Evolutionary conservation across 1,140 invertebrate species (phyloP), one percentile per base, ranked within the genome.

Genomic region (Elysia chlorotica): DNA sequence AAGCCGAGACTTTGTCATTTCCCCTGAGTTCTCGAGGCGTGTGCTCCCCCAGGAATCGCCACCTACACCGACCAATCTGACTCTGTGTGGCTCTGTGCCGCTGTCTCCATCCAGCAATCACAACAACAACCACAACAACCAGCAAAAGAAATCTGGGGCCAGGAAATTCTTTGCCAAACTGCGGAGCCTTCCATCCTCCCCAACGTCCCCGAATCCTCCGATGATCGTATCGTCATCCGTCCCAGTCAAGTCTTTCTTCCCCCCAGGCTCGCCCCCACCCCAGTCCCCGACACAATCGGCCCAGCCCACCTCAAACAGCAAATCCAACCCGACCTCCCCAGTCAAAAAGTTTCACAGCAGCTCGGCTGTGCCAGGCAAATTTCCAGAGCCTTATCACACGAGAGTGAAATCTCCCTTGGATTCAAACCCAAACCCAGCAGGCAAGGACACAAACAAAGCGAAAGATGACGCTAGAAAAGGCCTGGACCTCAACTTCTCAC

Each of bases 111-210:
- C 59, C 57, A 48, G 41, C 66, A 1, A 61, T 41, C 37, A 57
- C 38, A 25, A 70, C 65, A 23, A 36, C 62, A n/a, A n/a, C n/a
- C n/a, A n/a, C n/a, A n/a, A n/a, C n/a, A n/a, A n/a, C n/a, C n/a
- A n/a, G n/a, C n/a, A n/a, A n/a, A 54, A 77, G 74, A 76, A 77
- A 71, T 77, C 78, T n/a, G 74, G 76, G 3, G 59, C 78, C 21
- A 36, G 74, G 33, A 77, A 77, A 36, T 73, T 79, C 31, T 75
- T 79, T 35, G 75, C 78, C 23, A 76, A 73, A 62, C 68, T 79
- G 21, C 73, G 67, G 35, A 75, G 73, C 56, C 59, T 75, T 31
- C 72, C 78, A 14, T 73, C 62, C 21, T 71, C 68, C 19, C 74
- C 54, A 53, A 71, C 69, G 59, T 75, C 69, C 17, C 71, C 65